phyloP scores from a whole-genome alignment of 2,113 vertebrate species.

The Syngnathus typhle region DNA sequence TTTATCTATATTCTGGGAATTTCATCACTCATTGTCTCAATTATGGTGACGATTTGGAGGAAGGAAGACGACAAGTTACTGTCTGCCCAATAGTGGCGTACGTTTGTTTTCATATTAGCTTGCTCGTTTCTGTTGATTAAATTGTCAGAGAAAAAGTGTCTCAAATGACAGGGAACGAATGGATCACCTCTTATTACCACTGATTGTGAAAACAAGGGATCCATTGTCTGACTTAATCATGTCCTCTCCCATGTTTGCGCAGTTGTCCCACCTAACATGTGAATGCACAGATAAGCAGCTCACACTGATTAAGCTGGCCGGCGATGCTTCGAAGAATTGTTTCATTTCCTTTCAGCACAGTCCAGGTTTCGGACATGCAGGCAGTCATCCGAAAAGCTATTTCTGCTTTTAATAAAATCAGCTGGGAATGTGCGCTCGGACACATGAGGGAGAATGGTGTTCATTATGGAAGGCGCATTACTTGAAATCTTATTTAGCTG shows the following conservation, averaged over 20 bases:
- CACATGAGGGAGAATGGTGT: not conserved
- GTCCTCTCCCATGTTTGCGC: constrained; percentile 29
- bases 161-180: not conserved
- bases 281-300: constrained; percentile 51
- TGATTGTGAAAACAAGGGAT: constrained; percentile 15
- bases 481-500: not conserved
- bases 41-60: not conserved
- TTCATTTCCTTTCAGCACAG: constrained; percentile 12
- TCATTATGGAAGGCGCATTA: not conserved
- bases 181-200: not conserved
- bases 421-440: constrained; percentile 11
- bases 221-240: constrained; percentile 31
- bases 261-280: constrained; percentile 30
- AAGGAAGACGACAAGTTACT: not conserved
- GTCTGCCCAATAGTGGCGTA: not conserved
- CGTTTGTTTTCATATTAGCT: not conserved
- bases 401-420: constrained; percentile 16
- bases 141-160: not conserved
- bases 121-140: not conserved
- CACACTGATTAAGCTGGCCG: not conserved
- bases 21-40: not conserved
- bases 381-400: not conserved
- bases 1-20: not conserved
- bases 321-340: not conserved
- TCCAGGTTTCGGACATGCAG: not conserved